Conservation (phyloP, 2,113 vertebrate species). For the Fregetta grallaria region DNA sequence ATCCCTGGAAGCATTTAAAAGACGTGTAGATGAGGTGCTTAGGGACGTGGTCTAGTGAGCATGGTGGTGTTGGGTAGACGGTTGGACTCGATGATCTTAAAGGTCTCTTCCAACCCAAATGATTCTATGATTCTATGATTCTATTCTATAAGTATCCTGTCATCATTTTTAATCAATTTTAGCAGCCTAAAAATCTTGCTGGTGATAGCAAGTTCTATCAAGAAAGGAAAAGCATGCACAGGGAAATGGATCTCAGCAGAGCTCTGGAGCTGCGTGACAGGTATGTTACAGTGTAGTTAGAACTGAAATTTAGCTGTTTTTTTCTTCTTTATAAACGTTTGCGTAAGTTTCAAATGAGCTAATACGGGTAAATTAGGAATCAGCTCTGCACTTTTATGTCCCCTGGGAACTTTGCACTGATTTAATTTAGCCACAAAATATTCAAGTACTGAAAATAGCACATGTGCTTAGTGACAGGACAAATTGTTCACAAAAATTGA, state of each 20-base stretch:
- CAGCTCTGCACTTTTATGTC: not conserved
- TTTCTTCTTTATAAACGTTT: not conserved
- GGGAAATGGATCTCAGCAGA: not conserved
- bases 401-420: not conserved
- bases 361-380: not conserved
- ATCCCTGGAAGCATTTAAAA: no score
- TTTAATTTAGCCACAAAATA: conserved; percentile 8
- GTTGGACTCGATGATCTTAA: no score
- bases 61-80: no score
- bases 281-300: not conserved
- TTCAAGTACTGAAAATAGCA: not conserved
- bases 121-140: no score
- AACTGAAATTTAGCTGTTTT: not conserved
- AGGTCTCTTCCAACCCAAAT: no score
- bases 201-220: not conserved
- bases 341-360: not conserved
- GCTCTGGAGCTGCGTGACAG: not conserved
- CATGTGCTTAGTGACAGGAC: not conserved
- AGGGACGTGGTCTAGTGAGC: no score
- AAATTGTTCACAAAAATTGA: not conserved
- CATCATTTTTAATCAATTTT: not conserved
- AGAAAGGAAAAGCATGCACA: not conserved
- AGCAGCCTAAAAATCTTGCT: conserved; percentile 12
- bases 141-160: not conserved
- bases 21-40: no score